A percentile compares a stretch with the other conserved stretches of the same genome.
These are phyloP conservation scores for Sciurus niger DNA, from an alignment of 2,113 vertebrate genomes.

Conservation along the genomic window DNA sequence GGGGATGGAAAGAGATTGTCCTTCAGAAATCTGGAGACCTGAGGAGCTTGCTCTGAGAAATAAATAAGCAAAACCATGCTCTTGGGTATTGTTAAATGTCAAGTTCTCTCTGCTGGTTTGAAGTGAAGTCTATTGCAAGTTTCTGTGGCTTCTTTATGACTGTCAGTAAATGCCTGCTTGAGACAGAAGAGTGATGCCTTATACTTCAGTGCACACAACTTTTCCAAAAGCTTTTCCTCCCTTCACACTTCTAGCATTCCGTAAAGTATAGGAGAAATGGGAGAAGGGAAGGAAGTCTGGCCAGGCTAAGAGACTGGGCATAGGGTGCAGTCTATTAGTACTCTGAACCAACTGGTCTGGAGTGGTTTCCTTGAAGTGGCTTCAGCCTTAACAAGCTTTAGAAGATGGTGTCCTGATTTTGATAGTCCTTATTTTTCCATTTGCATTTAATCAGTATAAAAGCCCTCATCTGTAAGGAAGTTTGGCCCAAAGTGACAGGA, in stretches of 20 bases:
- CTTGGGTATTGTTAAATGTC: constrained; percentile 68
- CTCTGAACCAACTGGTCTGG: background rate
- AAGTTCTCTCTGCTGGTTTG: constrained; percentile 20
- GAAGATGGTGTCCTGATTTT: background rate
- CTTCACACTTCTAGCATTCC: background rate
- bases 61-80: constrained; percentile 76
- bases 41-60: constrained; percentile 73
- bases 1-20: background rate
- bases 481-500: background rate
- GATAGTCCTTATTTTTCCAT: background rate
- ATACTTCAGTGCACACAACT: background rate
- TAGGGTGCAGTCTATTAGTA: background rate
- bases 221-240: background rate
- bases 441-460: background rate
- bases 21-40: constrained; percentile 73
- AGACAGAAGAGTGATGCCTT: background rate
- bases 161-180: background rate
- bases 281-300: too few species aligned
- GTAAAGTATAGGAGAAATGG: background rate
- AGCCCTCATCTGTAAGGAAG: background rate
- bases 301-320: background rate
- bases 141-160: background rate
- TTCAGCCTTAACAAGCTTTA: background rate
- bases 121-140: background rate
- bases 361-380: background rate